Evolutionary conservation across 30 jellyfish, hydroid and myxozoan species (phyloP).

Genomic region (Phacellophora camtschatica): DNA sequence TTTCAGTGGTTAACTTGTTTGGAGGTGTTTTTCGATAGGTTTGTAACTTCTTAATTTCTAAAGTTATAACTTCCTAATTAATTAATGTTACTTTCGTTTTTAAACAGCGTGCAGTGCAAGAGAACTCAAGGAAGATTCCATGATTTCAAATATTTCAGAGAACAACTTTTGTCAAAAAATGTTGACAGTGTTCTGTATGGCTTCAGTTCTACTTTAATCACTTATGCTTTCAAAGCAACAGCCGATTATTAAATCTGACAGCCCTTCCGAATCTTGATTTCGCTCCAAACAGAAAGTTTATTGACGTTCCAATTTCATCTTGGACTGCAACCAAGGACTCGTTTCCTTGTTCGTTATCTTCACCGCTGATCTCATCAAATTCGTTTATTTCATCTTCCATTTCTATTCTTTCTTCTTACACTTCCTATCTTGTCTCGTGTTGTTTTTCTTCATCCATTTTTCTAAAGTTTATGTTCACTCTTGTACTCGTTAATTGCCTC

Average conservation of each 20-base stretch:
- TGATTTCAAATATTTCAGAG: no score
- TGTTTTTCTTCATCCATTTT: background rate
- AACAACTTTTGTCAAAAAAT: no score
- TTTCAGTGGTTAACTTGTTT: no score
- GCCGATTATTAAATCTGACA: background rate
- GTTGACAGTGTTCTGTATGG: no score
- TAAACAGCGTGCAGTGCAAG: no score
- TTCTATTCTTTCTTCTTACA: background rate
- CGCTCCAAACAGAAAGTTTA: conserved; percentile 6
- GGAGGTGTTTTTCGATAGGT: no score
- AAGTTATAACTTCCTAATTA: no score
- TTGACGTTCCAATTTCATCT: background rate
- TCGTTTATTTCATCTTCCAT: background rate
- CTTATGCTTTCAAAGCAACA: background rate
- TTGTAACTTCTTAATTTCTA: no score
- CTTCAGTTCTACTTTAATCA: no score
- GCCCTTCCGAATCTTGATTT: conserved; percentile 17
- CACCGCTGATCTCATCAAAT: background rate
- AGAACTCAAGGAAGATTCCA: no score
- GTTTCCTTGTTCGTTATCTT: background rate
- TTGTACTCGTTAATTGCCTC: background rate
- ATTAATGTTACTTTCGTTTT: no score
- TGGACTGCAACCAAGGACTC: background rate
- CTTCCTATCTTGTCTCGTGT: background rate
- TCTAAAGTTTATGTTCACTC: background rate